Base-by-base conservation (phyloP, 2,888 invertebrate species). In the Leuctra nigra region DNA sequence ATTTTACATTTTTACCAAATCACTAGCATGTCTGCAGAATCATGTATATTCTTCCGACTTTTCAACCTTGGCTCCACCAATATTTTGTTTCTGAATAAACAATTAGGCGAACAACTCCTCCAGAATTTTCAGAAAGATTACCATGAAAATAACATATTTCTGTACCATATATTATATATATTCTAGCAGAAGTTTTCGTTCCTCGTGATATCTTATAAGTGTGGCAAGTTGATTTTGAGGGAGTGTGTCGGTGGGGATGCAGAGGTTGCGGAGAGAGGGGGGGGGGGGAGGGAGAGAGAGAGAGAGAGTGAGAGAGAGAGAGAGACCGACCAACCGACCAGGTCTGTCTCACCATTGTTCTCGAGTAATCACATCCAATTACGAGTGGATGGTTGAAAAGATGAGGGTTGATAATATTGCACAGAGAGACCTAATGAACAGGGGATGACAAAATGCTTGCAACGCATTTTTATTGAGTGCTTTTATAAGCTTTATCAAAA, bases 301-400 rank as follows among this genome's bases (percentile, higher is more conserved):
- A 18, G 16, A 14, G 18, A 14, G 2, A 7, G 16, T 18, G 9
- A n/a, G 14, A 20, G 2, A 4, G 39, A 35, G 29, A 35, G 14
- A 16, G 38, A 22, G 11, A 1, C 13, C 14, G 41, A 14, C 16
- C n/a, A n/a, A n/a, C n/a, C n/a, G n/a, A n/a, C n/a, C n/a, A n/a
- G n/a, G n/a, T n/a, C n/a, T n/a, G n/a, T n/a, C 39, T 47, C 22
- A 35, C 57, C 54, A 46, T 54, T 54, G 54, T 54, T 46, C 46
- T 54, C 33, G n/a, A 52, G 54, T 58, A 55, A 58, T 58, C 58
- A 58, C 54, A 50, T 55, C 58, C 58, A 58, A 58, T 58, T 58
- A 58, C 55, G 24, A 33, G 29, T 29, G 48, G 33, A 3, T 33
- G 48, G 48, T 4, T 29, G 48, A 13, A 11, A 29, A 33, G 48